These are phyloP conservation scores for Pantherophis alleghaniensis DNA, from an alignment of 2,797 vertebrate species.

Conservation along the genomic window DNA sequence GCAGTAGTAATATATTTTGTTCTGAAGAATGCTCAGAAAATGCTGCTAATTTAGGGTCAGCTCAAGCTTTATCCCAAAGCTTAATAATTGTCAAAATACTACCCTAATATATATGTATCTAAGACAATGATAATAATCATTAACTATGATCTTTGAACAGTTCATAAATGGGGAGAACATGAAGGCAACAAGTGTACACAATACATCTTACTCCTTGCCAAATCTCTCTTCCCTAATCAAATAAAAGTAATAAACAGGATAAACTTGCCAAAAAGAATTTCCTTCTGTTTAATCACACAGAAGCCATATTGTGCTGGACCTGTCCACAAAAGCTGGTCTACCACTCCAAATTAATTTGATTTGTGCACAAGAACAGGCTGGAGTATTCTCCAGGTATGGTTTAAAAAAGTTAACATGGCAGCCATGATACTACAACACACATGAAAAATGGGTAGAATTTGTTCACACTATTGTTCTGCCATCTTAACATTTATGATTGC, in stretches of 20 bases:
- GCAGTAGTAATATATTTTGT: background rate
- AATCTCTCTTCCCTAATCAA: background rate
- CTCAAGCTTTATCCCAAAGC: background rate
- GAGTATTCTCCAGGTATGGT: background rate
- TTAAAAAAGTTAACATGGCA: background rate
- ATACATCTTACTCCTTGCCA: background rate
- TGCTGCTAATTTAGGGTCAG: background rate
- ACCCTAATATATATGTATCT: background rate
- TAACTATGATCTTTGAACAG: background rate
- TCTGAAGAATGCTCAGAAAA: background rate
- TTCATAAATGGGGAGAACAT: background rate
- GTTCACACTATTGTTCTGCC: background rate
- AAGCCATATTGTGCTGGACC: background rate
- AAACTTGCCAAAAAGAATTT: background rate
- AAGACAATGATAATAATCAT: background rate
- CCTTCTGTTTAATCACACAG: background rate
- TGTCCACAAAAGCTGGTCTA: background rate
- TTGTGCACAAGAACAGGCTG: background rate
- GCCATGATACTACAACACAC: background rate
- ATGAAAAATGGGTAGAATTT: background rate
- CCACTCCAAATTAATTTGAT: background rate
- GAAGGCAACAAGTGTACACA: background rate
- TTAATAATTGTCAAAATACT: background rate
- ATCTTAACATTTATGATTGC: background rate
- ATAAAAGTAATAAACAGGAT: background rate